Base-by-base conservation (phyloP, 2,113 vertebrate species). In the Ursus arctos region DNA sequence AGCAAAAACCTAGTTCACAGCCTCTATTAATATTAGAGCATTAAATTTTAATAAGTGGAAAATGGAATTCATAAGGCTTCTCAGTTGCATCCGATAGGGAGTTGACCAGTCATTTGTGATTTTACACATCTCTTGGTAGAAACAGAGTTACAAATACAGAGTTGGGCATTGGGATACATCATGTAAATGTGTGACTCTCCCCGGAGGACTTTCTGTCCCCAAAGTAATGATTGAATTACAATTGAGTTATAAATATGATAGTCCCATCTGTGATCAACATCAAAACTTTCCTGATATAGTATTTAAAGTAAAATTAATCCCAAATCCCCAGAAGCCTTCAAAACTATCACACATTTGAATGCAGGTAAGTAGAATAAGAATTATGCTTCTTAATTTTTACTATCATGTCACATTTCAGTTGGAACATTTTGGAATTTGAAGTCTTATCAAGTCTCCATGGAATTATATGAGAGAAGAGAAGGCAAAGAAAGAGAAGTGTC, bases 1-100 rank as follows among this genome's bases (percentile, higher is more conserved):
- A 94, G 55, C 80, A 91, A 94, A 74, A 94, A 89, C 79, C 74
- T 90, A 95, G 86, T 97, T 98, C 94, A 95, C 6, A 86, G 83
- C 69, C 89, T 93, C 82, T 95, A 95, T 98, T 97, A 97, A 97
- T 97, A 97, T 95, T 87, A 98, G 82, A 89, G 84, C 69, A 91
- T 94, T 96, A 97, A 97, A 95, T 93, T 97, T 98, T 97, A 97
- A 97, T 98, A 97, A 96, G 87, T 97, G 86, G 82, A 96, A 97
- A 97, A 92, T 79, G 61, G 71, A 97, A 96, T 98, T 95, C 61
- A 81, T 95, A 89, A 96, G 82, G 31, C 83, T 93, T 97, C 96
- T 96, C 93, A 96, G 95, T 95, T 91, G 57, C n/a, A 96, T 67
- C 86, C 95, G 92, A 36, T 55, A 88, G 97, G 96, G 97, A 98